Evolutionary conservation across 2,113 vertebrate genomes (phyloP).

Genomic region (Boulengeromyrus knoepffleri): DNA sequence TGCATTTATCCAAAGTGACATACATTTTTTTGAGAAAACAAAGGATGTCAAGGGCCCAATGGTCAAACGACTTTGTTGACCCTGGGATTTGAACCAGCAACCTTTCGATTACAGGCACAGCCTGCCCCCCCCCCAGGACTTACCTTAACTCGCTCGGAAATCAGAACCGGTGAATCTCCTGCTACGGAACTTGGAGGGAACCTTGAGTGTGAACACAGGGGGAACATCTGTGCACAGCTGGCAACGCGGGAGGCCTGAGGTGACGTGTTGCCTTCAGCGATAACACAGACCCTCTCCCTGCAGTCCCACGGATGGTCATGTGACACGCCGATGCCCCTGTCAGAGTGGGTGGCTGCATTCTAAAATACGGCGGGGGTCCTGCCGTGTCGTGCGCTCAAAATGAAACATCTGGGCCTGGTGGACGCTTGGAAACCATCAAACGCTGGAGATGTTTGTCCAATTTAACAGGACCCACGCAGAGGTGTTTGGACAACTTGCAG

Average conservation of each 20-base stretch:
- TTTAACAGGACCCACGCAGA: slow-evolving; percentile 58
- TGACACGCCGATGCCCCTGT: neutral
- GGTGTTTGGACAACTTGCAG: slow-evolving; percentile 62
- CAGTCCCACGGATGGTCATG: neutral
- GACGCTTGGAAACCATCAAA: slow-evolving; percentile 48
- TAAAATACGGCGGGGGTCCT: neutral
- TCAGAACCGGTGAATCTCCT: neutral
- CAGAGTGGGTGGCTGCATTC: neutral
- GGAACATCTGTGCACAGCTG: neutral
- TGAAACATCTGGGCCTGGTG: slow-evolving; percentile 58
- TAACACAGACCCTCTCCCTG: neutral
- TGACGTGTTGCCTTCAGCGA: neutral
- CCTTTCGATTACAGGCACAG: neutral
- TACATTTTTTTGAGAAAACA: neutral
- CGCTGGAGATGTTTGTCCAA: slow-evolving; percentile 65
- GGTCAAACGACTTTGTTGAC: neutral
- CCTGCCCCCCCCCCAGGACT: neutral
- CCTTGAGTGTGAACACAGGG: neutral
- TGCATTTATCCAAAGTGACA: neutral
- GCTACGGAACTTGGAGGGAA: neutral
- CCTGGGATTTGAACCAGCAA: neutral
- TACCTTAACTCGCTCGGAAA: neutral
- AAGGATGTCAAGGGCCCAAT: neutral
- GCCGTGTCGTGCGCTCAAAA: slow-evolving; percentile 42
- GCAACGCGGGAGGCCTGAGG: neutral